Evolutionary conservation across 2,113 vertebrate genomes (phyloP), one percentile per base, ranked within the genome.

Genomic region (Siniperca chuatsi): DNA sequence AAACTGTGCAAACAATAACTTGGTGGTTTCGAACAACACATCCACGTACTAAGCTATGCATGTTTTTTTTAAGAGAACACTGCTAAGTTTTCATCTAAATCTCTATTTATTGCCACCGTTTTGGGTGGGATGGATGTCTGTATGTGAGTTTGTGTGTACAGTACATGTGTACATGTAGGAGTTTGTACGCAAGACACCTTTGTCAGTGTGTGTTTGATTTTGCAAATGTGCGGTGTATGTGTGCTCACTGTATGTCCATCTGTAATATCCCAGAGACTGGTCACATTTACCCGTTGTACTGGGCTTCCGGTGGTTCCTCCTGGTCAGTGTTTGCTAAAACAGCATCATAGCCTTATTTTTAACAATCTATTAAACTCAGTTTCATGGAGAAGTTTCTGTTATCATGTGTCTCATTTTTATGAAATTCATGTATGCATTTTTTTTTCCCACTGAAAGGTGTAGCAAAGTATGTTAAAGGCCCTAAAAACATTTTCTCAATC

Each of bases 291-390:
- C 84, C n/a, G 40, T 76, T 82, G 80, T 68, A 80, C 79, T 55
- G 62, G 80, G 82, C 80, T 66, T 72, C 83, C 83, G 68, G 84
- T 90, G 83, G 70, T 83, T 87, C 86, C 81, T 90, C 74, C 81
- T 90, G 83, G 89, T 92, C 79, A 83, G 85, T 87, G 91, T 96
- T 94, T 94, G 91, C 89, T 93, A 93, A 89, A 94, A 92, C 79
- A 92, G 84, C 92, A 93, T 95, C 94, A 94, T 95, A 96, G 95
- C 93, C 94, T 95, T 96, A 95, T 95, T 96, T 96, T 96, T 96
- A 95, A 96, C 92, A 89, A 91, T 83, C 91, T 92, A 95, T 94
- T 95, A 96, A 96, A 96, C 82, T 92, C 92, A 87, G 78, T 95
- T 94, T 95, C 93, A 95, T 95, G 91, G 90, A 92, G 74, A 90